Evolutionary conservation across 2,113 vertebrate genomes (phyloP).

Genomic region (Python bivittatus): DNA sequence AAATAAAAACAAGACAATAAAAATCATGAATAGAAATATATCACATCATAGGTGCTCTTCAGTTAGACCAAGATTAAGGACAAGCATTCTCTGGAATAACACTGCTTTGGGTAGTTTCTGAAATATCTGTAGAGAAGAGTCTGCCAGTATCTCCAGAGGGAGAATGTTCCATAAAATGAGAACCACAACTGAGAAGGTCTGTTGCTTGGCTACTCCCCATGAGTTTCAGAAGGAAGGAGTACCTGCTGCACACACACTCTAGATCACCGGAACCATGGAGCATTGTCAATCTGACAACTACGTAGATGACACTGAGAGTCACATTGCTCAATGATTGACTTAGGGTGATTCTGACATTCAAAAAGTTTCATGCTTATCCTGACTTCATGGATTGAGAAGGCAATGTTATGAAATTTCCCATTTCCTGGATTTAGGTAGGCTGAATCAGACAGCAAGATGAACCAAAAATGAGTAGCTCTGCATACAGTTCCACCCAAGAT

Average conservation of each 20-base stretch:
- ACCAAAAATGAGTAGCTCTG: not conserved
- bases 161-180: too few relatives aligned
- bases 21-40: not conserved
- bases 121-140: not conserved
- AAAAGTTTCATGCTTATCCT: not conserved
- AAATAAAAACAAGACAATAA: not conserved
- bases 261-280: not conserved
- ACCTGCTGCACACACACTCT: too few relatives aligned
- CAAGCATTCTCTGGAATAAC: too few relatives aligned
- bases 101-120: not conserved
- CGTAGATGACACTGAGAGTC: slow-evolving; percentile 31
- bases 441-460: not conserved
- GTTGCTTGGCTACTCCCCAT: too few relatives aligned
- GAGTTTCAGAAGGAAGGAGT: too few relatives aligned
- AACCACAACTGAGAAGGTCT: too few relatives aligned
- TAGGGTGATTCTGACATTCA: slow-evolving; percentile 17
- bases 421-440: slow-evolving; percentile 47
- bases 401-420: slow-evolving; percentile 38
- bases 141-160: not conserved
- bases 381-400: slow-evolving; percentile 15
- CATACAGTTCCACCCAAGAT: slow-evolving; percentile 43
- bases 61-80: not conserved
- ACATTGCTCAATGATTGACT: slow-evolving; percentile 19
- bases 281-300: slow-evolving; percentile 37
- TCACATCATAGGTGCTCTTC: not conserved